These are phyloP conservation scores for Entomyzon cyanotis DNA, from an alignment of 2,113 vertebrate species.

Conservation along the genomic window DNA sequence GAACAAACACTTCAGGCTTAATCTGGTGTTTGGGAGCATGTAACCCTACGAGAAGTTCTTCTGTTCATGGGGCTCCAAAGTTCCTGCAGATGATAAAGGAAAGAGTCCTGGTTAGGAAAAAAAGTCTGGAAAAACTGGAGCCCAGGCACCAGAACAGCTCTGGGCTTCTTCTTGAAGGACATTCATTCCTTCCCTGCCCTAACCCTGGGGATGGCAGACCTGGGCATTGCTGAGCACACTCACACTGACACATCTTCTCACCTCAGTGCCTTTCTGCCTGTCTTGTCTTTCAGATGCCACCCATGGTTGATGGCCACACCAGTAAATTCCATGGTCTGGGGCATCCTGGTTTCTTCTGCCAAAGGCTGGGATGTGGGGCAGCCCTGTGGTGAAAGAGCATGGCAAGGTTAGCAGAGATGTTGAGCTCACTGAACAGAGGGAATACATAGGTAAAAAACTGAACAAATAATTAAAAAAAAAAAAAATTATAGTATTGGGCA, in stretches of 20 bases:
- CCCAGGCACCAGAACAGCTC: not conserved
- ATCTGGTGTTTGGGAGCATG: not conserved
- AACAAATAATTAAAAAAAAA: not conserved
- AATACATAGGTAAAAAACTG: not conserved
- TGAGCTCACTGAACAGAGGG: not conserved
- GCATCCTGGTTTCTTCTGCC: not conserved
- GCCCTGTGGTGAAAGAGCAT: rapidly evolving
- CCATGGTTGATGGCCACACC: rapidly evolving
- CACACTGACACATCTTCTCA: not conserved
- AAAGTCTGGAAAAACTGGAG: not conserved
- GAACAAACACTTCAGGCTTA: not conserved
- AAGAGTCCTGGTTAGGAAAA: not conserved
- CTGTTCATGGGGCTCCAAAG: not conserved
- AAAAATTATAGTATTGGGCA: not conserved
- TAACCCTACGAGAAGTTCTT: not conserved
- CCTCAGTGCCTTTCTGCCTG: not conserved
- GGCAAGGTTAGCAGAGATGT: rapidly evolving
- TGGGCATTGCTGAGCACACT: not conserved
- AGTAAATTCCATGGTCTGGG: not conserved
- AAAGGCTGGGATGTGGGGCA: not conserved
- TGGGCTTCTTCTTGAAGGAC: not conserved
- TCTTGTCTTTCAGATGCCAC: not conserved
- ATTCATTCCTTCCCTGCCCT: not conserved
- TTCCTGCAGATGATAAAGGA: not conserved
- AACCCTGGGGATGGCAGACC: not conserved